Conservation (phyloP, 2,113 vertebrate genomes). For the Octodon degus region DNA sequence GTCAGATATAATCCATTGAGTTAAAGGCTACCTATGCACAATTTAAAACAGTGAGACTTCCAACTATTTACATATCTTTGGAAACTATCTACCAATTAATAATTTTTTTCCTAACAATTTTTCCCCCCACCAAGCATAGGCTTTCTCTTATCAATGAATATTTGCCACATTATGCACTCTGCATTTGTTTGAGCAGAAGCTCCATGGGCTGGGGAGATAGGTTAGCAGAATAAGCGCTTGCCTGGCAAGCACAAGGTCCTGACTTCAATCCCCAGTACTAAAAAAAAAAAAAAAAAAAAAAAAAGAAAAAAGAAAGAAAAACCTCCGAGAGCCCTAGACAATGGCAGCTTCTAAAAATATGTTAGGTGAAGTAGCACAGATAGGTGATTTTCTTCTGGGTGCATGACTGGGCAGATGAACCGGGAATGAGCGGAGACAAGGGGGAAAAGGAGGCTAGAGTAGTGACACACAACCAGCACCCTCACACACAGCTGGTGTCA, state of each 20-base stretch:
- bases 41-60: not conserved
- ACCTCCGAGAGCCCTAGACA: not conserved
- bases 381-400: conserved; percentile 55
- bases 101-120: not conserved
- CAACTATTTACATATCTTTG: not conserved
- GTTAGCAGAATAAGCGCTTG: too few species aligned
- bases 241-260: too few species aligned
- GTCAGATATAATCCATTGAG: not conserved
- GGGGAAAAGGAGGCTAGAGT: not conserved
- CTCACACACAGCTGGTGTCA: not conserved
- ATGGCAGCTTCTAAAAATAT: not conserved
- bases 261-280: too few species aligned
- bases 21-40: not conserved
- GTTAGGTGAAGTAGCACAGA: conserved; percentile 52
- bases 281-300: too few species aligned
- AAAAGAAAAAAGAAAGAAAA: too few species aligned
- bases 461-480: rapidly evolving
- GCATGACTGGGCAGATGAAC: not conserved
- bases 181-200: not conserved
- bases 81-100: not conserved
- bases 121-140: not conserved
- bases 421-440: not conserved
- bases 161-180: not conserved
- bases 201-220: not conserved
- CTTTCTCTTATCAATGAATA: not conserved